phyloP scores from a whole-genome alignment of 2,113 vertebrate species.

The Recurvirostra avosetta region DNA sequence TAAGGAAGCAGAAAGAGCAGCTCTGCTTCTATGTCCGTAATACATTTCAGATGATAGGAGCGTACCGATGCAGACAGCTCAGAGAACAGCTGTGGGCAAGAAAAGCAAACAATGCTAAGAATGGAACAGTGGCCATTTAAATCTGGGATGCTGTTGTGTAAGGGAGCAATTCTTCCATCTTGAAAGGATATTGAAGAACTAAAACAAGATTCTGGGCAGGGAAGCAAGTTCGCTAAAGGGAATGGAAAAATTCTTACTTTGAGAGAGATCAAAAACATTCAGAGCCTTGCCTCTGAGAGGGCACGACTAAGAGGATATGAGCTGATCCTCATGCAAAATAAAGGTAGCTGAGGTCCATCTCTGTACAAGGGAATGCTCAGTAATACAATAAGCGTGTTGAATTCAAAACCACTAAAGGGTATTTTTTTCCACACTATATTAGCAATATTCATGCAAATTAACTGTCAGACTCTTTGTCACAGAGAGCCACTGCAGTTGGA shows the following conservation, averaged over 20 bases:
- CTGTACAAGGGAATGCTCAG: neutral
- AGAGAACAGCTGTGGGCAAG: neutral
- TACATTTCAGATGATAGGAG: neutral
- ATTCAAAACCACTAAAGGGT: neutral
- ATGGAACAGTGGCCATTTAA: neutral
- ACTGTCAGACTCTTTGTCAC: neutral
- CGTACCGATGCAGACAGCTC: neutral
- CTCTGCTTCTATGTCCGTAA: neutral
- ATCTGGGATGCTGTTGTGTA: neutral
- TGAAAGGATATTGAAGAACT: constrained; percentile 28
- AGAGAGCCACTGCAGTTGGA: neutral
- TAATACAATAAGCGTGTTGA: neutral
- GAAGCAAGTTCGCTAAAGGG: neutral
- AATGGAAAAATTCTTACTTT: constrained; percentile 9
- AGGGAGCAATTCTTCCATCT: neutral
- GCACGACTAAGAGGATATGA: neutral
- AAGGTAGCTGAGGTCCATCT: neutral
- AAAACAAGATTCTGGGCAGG: neutral
- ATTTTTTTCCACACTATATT: neutral
- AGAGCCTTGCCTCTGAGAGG: neutral
- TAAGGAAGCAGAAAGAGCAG: neutral
- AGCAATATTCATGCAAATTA: neutral
- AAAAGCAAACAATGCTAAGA: neutral
- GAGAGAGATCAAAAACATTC: neutral
- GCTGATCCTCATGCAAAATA: neutral